Evolutionary conservation across 2,888 invertebrate species (phyloP).

Genomic region (Spisula solida): DNA sequence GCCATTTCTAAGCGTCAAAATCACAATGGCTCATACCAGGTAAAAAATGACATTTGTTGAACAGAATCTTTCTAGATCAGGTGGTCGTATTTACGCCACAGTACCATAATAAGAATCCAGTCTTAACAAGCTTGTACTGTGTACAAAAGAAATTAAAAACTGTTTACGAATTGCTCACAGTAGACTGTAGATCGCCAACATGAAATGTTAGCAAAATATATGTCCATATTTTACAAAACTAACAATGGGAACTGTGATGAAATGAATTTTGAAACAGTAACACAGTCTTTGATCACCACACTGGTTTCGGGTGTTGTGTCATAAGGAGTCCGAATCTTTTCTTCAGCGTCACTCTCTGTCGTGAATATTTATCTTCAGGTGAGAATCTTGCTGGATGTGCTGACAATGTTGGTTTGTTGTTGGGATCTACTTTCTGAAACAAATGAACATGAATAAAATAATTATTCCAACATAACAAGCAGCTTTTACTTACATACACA

Average conservation of each 20-base stretch:
- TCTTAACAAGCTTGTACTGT: background rate
- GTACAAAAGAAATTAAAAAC: background rate
- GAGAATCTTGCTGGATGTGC: constrained; percentile 98
- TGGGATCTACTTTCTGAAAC: constrained; percentile 93
- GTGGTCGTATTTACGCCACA: no score
- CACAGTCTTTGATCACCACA: constrained; percentile 60
- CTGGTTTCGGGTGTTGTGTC: constrained; percentile 92
- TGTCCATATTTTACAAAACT: no score
- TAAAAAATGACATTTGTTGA: no score
- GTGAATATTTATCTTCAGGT: constrained; percentile 97
- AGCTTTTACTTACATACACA: no score
- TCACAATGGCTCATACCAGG: no score
- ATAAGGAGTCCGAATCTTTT: constrained; percentile 95
- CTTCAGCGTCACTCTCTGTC: constrained; percentile 95
- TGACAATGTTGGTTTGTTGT: constrained; percentile 94
- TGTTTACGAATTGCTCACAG: no score
- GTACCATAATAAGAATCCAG: background rate
- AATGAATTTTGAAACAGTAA: background rate
- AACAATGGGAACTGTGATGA: no score
- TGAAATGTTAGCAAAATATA: no score
- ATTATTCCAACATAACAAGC: no score
- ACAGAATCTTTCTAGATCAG: no score
- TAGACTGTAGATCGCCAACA: no score
- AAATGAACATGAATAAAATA: background rate
- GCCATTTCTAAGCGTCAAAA: no score